Base-by-base conservation (phyloP, 1,140 invertebrate genomes). In the Saxidomus purpurata region DNA sequence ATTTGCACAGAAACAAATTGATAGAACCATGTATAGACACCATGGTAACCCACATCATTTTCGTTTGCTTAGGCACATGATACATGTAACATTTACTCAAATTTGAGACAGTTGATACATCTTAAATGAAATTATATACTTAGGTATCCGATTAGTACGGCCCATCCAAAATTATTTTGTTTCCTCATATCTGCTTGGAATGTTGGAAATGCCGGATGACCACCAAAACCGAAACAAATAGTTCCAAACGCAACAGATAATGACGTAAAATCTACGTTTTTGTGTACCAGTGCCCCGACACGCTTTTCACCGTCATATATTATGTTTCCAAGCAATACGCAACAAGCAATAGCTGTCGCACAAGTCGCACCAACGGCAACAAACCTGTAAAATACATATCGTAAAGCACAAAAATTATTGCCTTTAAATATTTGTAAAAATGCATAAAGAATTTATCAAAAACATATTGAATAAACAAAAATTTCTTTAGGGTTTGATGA, bases 161-260 rank as follows among this genome's bases (percentile, higher is more conserved):
- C 94, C 86, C 92, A 94, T 38, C 94, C 93, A 91, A 96, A 96
- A 47, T 96, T 90, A 2, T 88, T 63, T 11, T 95, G 96, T 40
- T 95, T 92, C 52, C 92, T 95, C 96, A 96, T 96, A 89, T 96
- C 96, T 52, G 94, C 92, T 90, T 96, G 96, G 86, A 96, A 96
- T 6, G 96, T 96, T 31, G 96, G 96, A 84, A 96, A 96, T 36
- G 94, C 94, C 11, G 95, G 93, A 81, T 96, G 95, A 15, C 96
- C 96, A 17, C 95, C 95, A 79, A 95, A 96, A 22, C 96, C 95
- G 83, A 96, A 96, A 63, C 96, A 94, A 74, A 95, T 95, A 2
- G 96, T 96, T 4, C 96, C 96, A 74, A 96, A 94, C 17, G 96
- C 95, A 22, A 94, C 89, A 55, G 94, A 95, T 76, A 95, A 95